Evolutionary conservation across 2,113 vertebrate species (phyloP).

Genomic region (Ictalurus punctatus): DNA sequence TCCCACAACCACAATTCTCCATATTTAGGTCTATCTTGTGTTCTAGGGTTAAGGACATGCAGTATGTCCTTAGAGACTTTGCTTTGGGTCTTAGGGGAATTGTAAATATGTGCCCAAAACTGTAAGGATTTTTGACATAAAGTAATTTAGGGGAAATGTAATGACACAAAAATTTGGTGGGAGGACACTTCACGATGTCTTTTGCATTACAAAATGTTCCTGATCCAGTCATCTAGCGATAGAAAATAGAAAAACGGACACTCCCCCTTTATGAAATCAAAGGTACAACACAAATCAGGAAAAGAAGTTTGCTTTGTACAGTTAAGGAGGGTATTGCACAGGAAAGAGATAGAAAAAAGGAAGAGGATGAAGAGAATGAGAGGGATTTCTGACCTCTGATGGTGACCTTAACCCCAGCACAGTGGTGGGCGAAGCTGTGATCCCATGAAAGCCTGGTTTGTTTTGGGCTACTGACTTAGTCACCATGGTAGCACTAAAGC

Average conservation of each 20-base stretch:
- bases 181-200: background rate
- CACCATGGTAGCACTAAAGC: conserved; percentile 40
- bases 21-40: conserved; percentile 11
- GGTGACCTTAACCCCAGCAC: conserved; percentile 33
- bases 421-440: conserved; percentile 27
- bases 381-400: conserved; percentile 30
- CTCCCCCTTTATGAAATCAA: background rate
- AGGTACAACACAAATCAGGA: background rate
- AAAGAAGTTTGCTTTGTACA: background rate
- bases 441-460: conserved; percentile 44
- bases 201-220: background rate
- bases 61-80: conserved; percentile 12
- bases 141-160: background rate
- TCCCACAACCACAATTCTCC: background rate
- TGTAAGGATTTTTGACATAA: background rate
- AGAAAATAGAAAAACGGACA: background rate
- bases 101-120: background rate
- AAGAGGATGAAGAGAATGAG: conserved; percentile 31
- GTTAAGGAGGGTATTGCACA: background rate
- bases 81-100: conserved; percentile 3
- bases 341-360: conserved; percentile 21
- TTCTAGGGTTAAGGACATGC: background rate
- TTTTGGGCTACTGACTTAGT: conserved; percentile 34
- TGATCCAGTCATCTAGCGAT: background rate
- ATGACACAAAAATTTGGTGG: background rate